Evolutionary conservation across 2,888 invertebrate genomes (phyloP).

Genomic region (Lapara coniferarum): DNA sequence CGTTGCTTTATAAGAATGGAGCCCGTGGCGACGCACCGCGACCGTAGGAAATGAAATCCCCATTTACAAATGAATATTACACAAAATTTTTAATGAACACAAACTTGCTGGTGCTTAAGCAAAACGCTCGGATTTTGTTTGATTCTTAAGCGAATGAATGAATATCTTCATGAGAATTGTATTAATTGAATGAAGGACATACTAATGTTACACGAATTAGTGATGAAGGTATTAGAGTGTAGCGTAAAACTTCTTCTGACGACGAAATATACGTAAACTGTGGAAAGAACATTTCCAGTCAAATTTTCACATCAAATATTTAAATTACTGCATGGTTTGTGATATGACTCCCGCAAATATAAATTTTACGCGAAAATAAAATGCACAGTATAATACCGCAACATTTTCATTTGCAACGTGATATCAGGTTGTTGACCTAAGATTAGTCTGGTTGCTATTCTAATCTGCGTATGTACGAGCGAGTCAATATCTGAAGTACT

Average conservation of each 20-base stretch:
- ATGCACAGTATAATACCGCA: background rate
- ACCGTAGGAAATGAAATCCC: slow-evolving; percentile 14
- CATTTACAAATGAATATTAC: slow-evolving; percentile 12
- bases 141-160: background rate
- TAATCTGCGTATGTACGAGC: slow-evolving; percentile 28
- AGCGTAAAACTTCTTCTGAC: too few species aligned
- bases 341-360: background rate
- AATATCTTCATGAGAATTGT: background rate
- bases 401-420: slow-evolving; percentile 16
- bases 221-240: too few species aligned
- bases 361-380: slow-evolving; percentile 1
- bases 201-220: background rate
- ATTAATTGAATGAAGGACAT: background rate
- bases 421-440: slow-evolving; percentile 16
- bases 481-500: slow-evolving; percentile 31
- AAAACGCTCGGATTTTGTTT: background rate
- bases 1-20: slow-evolving; percentile 1
- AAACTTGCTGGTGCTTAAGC: background rate
- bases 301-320: slow-evolving; percentile 1
- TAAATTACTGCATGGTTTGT: background rate
- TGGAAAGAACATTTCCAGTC: background rate
- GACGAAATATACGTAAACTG: background rate
- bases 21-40: background rate
- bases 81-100: slow-evolving; percentile 8
- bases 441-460: slow-evolving; percentile 28